A percentile compares a stretch with the other conserved stretches of the same genome.
Evolutionary conservation across 2,113 vertebrate genomes (phyloP).

Genomic region (Esox niger): DNA sequence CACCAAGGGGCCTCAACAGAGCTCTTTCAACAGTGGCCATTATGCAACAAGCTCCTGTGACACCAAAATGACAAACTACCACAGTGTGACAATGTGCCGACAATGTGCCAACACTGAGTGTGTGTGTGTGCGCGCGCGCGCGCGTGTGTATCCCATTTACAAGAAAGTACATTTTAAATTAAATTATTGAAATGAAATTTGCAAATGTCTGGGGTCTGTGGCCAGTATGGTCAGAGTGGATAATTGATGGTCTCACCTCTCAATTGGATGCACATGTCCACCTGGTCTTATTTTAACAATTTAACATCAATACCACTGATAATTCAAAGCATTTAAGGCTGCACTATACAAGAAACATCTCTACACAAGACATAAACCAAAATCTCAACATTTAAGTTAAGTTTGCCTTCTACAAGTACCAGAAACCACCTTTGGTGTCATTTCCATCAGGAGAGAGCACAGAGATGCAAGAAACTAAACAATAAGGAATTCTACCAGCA

Average conservation of each 20-base stretch:
- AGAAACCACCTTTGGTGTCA: slow-evolving; percentile 59
- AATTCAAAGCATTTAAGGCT: too few species aligned
- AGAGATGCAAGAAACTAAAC: slow-evolving; percentile 69
- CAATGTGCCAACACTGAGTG: slow-evolving; percentile 10
- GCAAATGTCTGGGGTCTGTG: too few species aligned
- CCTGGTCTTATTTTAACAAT: too few species aligned
- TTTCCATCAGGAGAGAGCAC: slow-evolving; percentile 60
- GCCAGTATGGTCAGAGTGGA: too few species aligned
- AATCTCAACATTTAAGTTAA: slow-evolving; percentile 60
- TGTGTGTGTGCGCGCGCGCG: too few species aligned
- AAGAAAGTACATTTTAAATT: too few species aligned
- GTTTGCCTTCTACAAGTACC: slow-evolving; percentile 54
- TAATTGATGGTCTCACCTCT: too few species aligned
- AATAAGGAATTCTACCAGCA: slow-evolving; percentile 70
- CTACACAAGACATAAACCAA: slow-evolving; percentile 52
- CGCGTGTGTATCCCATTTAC: too few species aligned
- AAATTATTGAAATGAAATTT: too few species aligned
- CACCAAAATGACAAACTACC: slow-evolving; percentile 46
- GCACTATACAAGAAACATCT: background rate
- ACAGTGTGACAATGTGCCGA: slow-evolving; percentile 25
- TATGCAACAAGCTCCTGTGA: slow-evolving; percentile 57
- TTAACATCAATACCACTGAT: too few species aligned
- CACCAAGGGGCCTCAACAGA: slow-evolving; percentile 42
- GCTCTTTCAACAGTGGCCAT: slow-evolving; percentile 62
- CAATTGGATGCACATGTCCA: too few species aligned